Evolutionary conservation across 2,797 vertebrate species (phyloP), one percentile per base, ranked within the genome.

Genomic region (Novumbra hubbsi): DNA sequence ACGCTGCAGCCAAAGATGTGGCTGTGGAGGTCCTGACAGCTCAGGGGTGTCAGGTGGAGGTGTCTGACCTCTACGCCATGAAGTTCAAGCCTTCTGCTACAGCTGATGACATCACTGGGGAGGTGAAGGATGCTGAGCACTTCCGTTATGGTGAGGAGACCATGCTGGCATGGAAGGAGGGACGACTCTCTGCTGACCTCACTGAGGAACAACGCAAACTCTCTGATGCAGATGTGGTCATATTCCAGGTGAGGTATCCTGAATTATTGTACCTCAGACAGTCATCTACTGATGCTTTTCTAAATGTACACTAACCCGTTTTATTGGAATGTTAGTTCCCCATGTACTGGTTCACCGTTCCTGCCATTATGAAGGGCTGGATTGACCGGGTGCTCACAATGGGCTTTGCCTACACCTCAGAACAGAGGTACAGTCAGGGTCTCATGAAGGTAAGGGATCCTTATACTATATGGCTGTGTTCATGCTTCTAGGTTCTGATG

Each of bases 21-120:
- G 92, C 95, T 0, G 91, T 94, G 30, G 90, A 95, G 0, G 90
- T 89, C 3, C 12, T 96, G 67, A 85, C 77, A 28, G 85, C 79
- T 63, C 90, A 95, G 84, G 94, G 91, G 75, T 96, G 90, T 74
- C 77, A 27, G 0, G 92, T 96, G 17, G 89, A 86, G 0, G 91
- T 96, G 9, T 96, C 96, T 0, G 96, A 97, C 74, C 83, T 98
- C 3, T 97, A 96, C 0, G 87, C 90, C 65, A 93, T 95, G 93
- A 86, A 90, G 28, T 96, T 97, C 28, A 94, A 95, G 82, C 95
- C 96, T 0, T 76, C 92, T 55, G 90, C 95, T 32, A 95, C 94
- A 1, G 83, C 85, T 60, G 92, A 90, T 0, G 96, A 97, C 72
- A 87, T 97, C 65, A 83, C 55, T 2, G 94, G 91, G 65, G 64